A percentile compares a stretch with the other conserved stretches of the same genome.
These are phyloP conservation scores for Cotesia vestalis DNA, from an alignment of 1,140 invertebrate genomes.

Conservation along the genomic window DNA sequence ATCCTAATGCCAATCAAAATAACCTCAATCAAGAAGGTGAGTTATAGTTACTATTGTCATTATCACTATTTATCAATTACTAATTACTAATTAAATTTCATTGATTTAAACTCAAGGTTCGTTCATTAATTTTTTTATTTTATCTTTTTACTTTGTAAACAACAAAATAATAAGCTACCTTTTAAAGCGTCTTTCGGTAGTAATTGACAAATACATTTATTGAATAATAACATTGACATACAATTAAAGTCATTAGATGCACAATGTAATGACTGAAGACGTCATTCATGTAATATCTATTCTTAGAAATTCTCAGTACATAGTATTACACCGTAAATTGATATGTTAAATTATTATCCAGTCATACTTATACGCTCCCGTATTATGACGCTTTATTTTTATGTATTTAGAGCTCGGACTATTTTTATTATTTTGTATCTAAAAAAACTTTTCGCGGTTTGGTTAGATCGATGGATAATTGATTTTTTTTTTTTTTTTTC, in stretches of 20 bases:
- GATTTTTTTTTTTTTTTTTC: neutral
- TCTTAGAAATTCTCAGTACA: neutral
- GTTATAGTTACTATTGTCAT: neutral
- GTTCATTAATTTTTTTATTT: too few species aligned
- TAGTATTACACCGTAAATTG: neutral
- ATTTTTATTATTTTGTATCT: too few species aligned
- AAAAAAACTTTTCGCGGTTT: too few species aligned
- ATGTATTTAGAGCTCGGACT: too few species aligned
- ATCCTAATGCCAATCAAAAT: constrained; percentile 59
- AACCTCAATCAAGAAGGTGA: constrained; percentile 61
- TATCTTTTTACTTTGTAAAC: too few species aligned
- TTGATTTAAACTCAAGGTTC: neutral
- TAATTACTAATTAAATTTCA: neutral
- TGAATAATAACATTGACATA: constrained; percentile 4
- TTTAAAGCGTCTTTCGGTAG: too few species aligned
- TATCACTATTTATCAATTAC: neutral
- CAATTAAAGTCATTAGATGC: neutral
- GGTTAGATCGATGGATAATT: neutral
- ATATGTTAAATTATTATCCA: constrained; percentile 7
- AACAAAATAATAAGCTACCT: too few species aligned
- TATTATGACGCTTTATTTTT: too few species aligned
- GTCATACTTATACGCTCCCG: neutral
- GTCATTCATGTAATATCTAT: constrained; percentile 5
- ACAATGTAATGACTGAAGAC: neutral
- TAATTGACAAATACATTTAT: too few species aligned